These are phyloP conservation scores for Eristalinus sepulchralis DNA, from an alignment of 2,888 invertebrate genomes.

Conservation along the genomic window DNA sequence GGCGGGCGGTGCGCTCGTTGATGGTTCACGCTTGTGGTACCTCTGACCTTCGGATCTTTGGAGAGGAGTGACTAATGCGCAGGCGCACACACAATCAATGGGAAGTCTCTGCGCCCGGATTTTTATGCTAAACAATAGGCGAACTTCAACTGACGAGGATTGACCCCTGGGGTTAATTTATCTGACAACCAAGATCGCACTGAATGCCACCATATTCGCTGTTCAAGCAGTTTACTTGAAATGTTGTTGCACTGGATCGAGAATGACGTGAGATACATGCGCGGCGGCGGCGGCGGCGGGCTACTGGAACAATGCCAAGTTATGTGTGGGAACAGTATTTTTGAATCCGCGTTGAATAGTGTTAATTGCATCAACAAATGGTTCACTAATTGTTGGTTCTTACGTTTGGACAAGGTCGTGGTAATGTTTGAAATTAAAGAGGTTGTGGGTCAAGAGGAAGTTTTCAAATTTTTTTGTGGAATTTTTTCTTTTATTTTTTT, in stretches of 20 bases:
- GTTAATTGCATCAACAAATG: slow-evolving; percentile 46
- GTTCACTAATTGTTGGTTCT: slow-evolving; percentile 53
- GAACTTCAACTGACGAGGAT: slow-evolving; percentile 56
- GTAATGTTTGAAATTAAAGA: slow-evolving; percentile 41
- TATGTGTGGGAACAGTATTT: slow-evolving; percentile 60
- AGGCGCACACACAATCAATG: slow-evolving; percentile 42
- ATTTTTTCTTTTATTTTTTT: not conserved
- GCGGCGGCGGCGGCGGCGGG: slow-evolving; percentile 5
- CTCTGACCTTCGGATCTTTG: slow-evolving; percentile 49
- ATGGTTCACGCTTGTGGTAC: slow-evolving; percentile 24
- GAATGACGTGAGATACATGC: slow-evolving; percentile 3
- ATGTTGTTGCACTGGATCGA: slow-evolving; percentile 27
- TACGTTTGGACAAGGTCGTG: slow-evolving; percentile 40
- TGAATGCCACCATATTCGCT: slow-evolving; percentile 45
- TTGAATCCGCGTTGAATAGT: slow-evolving; percentile 26
- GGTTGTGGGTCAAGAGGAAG: not conserved
- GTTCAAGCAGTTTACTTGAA: not conserved
- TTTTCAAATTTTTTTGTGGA: not conserved
- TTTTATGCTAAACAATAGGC: slow-evolving; percentile 56
- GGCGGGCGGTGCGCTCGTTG: no score
- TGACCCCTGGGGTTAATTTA: slow-evolving; percentile 67
- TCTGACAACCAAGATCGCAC: slow-evolving; percentile 63
- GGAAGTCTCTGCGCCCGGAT: slow-evolving; percentile 50
- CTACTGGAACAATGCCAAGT: slow-evolving; percentile 34
- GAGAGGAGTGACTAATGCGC: slow-evolving; percentile 43